These are phyloP conservation scores for Gobio gobio DNA, from an alignment of 2,113 vertebrate genomes.

Conservation along the genomic window DNA sequence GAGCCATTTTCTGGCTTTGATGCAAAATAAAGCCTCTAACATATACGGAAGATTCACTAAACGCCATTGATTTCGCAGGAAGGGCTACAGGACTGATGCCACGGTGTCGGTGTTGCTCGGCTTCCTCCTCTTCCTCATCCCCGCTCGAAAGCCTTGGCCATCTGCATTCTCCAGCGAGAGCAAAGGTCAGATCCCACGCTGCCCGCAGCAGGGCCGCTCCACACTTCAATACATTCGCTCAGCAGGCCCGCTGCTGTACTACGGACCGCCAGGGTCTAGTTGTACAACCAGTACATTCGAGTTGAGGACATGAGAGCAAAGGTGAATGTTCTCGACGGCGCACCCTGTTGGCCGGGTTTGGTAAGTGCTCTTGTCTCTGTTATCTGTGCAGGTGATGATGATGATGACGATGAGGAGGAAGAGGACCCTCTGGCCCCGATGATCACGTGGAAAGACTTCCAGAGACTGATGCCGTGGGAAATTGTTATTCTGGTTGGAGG, in stretches of 20 bases:
- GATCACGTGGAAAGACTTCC: conserved; percentile 98
- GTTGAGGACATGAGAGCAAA: conserved; percentile 31
- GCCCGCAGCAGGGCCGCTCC: neutral
- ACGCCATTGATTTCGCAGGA: conserved; percentile 72
- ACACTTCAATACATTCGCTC: neutral
- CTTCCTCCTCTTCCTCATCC: conserved; percentile 97
- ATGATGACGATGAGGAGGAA: conserved; percentile 57
- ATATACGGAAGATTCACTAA: neutral
- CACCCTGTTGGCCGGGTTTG: neutral
- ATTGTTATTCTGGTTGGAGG: conserved; percentile 97
- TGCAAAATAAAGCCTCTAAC: neutral
- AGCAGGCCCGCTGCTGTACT: neutral
- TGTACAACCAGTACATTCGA: neutral
- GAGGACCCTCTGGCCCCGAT: conserved; percentile 82
- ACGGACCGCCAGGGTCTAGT: neutral
- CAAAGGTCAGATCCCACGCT: conserved; percentile 70
- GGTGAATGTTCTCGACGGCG: neutral
- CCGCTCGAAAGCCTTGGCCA: conserved; percentile 83
- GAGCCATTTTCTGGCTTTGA: neutral
- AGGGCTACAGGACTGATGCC: conserved; percentile 96
- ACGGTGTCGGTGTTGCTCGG: conserved; percentile 94
- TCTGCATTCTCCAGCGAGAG: conserved; percentile 75
- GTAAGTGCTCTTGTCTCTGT: neutral
- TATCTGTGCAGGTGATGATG: conserved; percentile 31
- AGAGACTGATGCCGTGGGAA: conserved; percentile 99